Conservation (phyloP, 2,797 vertebrate species). For the Margarornis squamiger region DNA sequence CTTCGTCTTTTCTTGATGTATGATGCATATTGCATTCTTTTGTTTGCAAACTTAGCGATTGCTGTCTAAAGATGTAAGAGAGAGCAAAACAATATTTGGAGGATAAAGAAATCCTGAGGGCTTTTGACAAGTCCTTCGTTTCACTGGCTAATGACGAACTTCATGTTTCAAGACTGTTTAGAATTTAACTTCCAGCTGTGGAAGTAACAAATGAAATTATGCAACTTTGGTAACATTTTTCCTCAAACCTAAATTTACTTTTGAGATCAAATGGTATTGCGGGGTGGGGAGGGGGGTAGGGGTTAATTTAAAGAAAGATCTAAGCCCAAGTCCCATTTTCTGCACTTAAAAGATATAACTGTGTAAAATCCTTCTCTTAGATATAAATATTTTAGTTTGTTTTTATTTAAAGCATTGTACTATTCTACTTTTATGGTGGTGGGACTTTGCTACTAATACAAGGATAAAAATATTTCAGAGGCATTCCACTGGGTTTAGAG, state of each 20-base stretch:
- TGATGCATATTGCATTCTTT: conserved; percentile 87
- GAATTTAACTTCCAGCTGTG: conserved; percentile 73
- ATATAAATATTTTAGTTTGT: conserved; percentile 76
- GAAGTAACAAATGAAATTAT: conserved; percentile 77
- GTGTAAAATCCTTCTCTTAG: conserved; percentile 75
- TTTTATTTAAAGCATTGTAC: conserved; percentile 79
- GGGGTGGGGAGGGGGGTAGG: neutral
- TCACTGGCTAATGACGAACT: conserved; percentile 67
- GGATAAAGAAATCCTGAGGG: conserved; percentile 66
- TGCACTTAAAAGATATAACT: conserved; percentile 73
- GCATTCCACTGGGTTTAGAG: conserved; percentile 78
- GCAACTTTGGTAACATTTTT: conserved; percentile 78
- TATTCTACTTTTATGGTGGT: conserved; percentile 75
- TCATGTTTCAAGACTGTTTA: conserved; percentile 73
- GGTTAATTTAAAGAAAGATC: conserved; percentile 63
- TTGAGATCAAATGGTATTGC: conserved; percentile 68
- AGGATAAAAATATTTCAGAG: conserved; percentile 71
- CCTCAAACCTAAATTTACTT: conserved; percentile 73
- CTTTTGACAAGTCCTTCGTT: conserved; percentile 65
- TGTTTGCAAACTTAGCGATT: conserved; percentile 72
- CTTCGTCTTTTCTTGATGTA: conserved; percentile 89
- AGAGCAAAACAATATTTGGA: conserved; percentile 58
- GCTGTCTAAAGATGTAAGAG: conserved; percentile 68
- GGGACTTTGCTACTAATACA: conserved; percentile 80
- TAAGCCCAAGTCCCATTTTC: conserved; percentile 69